A percentile compares a stretch with the other conserved stretches of the same genome.
Conservation (phyloP, 2,888 invertebrate species). For the Heliconius erato region DNA sequence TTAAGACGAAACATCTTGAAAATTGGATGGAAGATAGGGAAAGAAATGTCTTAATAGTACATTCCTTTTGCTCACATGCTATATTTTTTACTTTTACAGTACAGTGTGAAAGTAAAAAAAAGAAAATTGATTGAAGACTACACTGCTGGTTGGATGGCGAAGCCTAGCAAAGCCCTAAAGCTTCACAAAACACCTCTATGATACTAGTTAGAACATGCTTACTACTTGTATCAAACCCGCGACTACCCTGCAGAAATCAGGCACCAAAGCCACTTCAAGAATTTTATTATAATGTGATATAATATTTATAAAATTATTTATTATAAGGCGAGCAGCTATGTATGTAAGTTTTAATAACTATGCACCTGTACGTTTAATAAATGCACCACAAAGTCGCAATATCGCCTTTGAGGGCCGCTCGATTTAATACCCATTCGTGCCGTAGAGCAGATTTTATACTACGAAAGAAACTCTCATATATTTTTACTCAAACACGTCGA, state of each 20-base stretch:
- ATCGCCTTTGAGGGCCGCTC: slow-evolving; percentile 58
- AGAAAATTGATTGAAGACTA: too few species aligned
- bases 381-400: slow-evolving; percentile 59
- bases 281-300: neutral
- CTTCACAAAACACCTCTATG: too few species aligned
- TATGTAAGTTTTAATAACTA: slow-evolving; percentile 58
- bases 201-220: too few species aligned
- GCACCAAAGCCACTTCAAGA: neutral
- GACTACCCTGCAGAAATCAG: neutral
- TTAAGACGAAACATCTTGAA: too few species aligned
- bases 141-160: too few species aligned
- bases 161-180: too few species aligned
- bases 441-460: slow-evolving; percentile 34
- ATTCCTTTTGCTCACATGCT: too few species aligned
- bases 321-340: slow-evolving; percentile 50
- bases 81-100: too few species aligned
- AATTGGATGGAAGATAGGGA: too few species aligned
- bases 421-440: slow-evolving; percentile 54
- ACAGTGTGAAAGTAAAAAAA: too few species aligned
- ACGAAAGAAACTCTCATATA: slow-evolving; percentile 14
- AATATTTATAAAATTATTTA: slow-evolving; percentile 33
- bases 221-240: neutral
- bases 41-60: too few species aligned
- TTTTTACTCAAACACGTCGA: slow-evolving; percentile 1
- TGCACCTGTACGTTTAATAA: slow-evolving; percentile 60